A percentile compares a stretch with the other conserved stretches of the same genome.
Evolutionary conservation across 2,888 invertebrate genomes (phyloP).

Genomic region (Epinotia nisella): DNA sequence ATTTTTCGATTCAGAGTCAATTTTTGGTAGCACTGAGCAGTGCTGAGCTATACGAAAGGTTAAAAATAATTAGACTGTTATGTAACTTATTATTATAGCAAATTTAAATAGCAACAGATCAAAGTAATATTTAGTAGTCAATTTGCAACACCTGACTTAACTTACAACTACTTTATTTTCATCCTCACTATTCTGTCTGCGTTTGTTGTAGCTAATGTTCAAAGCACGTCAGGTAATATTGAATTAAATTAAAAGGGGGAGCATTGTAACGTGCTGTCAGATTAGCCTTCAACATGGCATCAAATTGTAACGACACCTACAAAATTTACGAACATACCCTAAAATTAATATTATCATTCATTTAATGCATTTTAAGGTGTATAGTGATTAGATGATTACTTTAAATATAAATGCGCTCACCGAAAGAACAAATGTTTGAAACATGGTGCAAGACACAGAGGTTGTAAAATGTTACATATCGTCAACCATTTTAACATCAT

Average conservation of each 20-base stretch:
- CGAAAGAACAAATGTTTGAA: neutral
- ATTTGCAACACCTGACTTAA: neutral
- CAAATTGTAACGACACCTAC: neutral
- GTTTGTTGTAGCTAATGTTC: conserved; percentile 4
- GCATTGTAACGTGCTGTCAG: conserved; percentile 5
- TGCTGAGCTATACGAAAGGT: no score
- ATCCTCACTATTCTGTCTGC: no score
- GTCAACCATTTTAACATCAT: no score
- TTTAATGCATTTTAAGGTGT: neutral
- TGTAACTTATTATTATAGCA: neutral
- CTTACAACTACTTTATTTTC: no score
- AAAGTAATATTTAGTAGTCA: neutral
- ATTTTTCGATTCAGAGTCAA: no score
- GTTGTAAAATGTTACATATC: no score
- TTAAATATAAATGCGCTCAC: neutral
- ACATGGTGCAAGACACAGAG: no score
- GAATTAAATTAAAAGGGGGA: neutral
- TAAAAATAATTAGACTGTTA: neutral
- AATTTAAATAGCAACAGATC: neutral
- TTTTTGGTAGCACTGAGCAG: no score
- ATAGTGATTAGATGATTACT: neutral
- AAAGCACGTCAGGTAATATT: conserved; percentile 17
- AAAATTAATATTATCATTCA: neutral
- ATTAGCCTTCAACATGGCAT: neutral
- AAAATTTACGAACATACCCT: no score